A percentile compares a stretch with the other conserved stretches of the same genome.
phyloP scores from a whole-genome alignment of 2,888 invertebrate species.

The Hydropsyche betteni region DNA sequence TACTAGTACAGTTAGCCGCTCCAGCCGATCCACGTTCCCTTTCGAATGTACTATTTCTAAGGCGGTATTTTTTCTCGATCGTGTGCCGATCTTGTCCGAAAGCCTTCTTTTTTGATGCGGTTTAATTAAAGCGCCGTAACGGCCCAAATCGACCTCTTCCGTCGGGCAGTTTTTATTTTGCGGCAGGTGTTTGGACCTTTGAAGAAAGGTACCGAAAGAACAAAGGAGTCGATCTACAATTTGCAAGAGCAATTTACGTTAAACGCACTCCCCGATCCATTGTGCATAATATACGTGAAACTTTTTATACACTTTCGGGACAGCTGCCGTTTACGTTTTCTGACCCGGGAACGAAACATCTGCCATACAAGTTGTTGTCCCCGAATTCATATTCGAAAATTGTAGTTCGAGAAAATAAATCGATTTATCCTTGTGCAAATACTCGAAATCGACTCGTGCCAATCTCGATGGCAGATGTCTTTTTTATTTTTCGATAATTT shows the following conservation, averaged over 20 bases:
- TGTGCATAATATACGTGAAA: too few species aligned
- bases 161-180: neutral
- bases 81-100: neutral
- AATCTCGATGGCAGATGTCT: neutral
- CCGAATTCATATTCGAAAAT: neutral
- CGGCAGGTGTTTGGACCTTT: constrained; percentile 19
- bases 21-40: constrained; percentile 13
- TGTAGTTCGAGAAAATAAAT: neutral
- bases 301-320: neutral
- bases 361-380: constrained; percentile 34
- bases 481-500: neutral
- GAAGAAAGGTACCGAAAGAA: constrained; percentile 4
- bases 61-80: neutral
- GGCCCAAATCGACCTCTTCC: constrained; percentile 34
- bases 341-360: constrained; percentile 30
- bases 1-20: constrained; percentile 26
- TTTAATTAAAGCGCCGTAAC: neutral
- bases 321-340: constrained; percentile 19
- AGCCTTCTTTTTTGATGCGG: constrained; percentile 22
- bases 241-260: too few species aligned
- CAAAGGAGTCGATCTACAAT: neutral
- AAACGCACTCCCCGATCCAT: too few species aligned
- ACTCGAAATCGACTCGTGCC: neutral
- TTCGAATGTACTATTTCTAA: constrained; percentile 24
- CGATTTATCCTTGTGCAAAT: too few species aligned